Percentiles rank a stretch among this genome's conserved stretches.
Evolutionary conservation across 2,113 vertebrate genomes (phyloP).

Genomic region (Cynoglossus semilaevis): DNA sequence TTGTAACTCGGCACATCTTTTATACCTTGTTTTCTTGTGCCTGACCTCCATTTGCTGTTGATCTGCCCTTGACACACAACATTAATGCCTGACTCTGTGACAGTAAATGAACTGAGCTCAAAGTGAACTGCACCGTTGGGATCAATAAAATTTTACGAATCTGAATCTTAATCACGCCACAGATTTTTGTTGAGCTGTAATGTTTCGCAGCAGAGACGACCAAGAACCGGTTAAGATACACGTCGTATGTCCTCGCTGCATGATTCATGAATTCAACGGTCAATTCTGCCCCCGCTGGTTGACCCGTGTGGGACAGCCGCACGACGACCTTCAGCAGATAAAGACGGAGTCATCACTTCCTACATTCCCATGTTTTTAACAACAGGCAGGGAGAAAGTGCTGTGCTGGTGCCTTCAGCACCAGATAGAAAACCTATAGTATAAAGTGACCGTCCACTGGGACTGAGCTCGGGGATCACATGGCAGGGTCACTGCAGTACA

Average conservation of each 20-base stretch:
- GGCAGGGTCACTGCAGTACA: conserved; percentile 68
- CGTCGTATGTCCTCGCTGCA: conserved; percentile 34
- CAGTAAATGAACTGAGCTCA: too few relatives aligned
- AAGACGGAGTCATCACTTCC: conserved; percentile 60
- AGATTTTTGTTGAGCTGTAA: neutral
- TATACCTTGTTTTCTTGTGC: too few relatives aligned
- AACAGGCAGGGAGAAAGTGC: conserved; percentile 57
- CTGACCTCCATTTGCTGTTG: too few relatives aligned
- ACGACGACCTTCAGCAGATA: conserved; percentile 67
- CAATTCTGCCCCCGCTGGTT: conserved; percentile 57
- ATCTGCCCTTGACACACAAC: too few relatives aligned
- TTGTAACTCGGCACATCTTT: neutral
- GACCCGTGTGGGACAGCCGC: conserved; percentile 55
- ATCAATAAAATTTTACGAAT: too few relatives aligned
- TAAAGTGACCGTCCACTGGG: conserved; percentile 58
- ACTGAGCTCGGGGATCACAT: conserved; percentile 61
- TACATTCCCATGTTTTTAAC: conserved; percentile 52
- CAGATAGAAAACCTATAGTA: conserved; percentile 43
- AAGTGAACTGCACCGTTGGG: too few relatives aligned
- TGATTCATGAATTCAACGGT: conserved; percentile 68
- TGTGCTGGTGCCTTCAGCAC: conserved; percentile 56
- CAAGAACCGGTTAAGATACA: conserved; percentile 25
- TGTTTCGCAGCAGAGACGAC: conserved; percentile 20
- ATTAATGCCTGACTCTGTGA: too few relatives aligned
- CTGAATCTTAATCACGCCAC: too few relatives aligned